Evolutionary conservation across 1,140 invertebrate species (phyloP).

Genomic region (Caenorhabditis briggsae): DNA sequence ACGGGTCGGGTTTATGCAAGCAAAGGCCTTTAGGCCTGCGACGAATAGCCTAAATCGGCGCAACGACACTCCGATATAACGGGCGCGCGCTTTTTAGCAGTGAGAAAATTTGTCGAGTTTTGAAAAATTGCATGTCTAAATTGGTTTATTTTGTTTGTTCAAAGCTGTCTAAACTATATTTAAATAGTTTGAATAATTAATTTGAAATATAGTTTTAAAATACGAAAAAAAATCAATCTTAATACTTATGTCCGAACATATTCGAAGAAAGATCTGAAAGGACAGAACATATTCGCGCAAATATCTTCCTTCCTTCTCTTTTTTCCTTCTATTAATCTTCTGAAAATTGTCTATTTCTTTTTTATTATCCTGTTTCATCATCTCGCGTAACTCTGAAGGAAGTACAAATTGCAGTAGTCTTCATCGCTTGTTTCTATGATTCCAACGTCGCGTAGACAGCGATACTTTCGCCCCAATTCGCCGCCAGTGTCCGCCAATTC

Average conservation of each 20-base stretch:
- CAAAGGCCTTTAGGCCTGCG: constrained; percentile 18
- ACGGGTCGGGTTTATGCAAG: neutral
- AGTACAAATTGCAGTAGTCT: neutral
- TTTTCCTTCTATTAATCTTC: neutral
- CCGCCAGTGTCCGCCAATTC: neutral
- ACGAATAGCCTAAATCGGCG: neutral
- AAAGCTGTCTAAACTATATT: too few species aligned
- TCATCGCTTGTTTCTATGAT: neutral
- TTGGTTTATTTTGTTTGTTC: too few species aligned
- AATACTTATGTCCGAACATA: too few species aligned
- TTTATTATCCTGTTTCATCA: neutral
- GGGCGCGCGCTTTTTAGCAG: neutral
- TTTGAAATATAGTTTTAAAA: too few species aligned
- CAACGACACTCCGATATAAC: constrained; percentile 41
- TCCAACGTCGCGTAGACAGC: constrained; percentile 14
- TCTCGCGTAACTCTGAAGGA: neutral
- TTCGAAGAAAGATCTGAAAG: too few species aligned
- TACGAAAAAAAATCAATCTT: too few species aligned
- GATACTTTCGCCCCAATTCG: constrained; percentile 37
- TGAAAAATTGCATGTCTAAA: neutral
- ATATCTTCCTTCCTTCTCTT: neutral
- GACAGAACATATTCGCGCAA: neutral
- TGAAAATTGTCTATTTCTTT: too few species aligned
- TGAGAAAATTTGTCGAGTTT: neutral
- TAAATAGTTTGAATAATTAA: too few species aligned